These are phyloP conservation scores for Palythoa heliodiscus DNA, from an alignment of 92 coral and sea anemone genomes.

Conservation along the genomic window DNA sequence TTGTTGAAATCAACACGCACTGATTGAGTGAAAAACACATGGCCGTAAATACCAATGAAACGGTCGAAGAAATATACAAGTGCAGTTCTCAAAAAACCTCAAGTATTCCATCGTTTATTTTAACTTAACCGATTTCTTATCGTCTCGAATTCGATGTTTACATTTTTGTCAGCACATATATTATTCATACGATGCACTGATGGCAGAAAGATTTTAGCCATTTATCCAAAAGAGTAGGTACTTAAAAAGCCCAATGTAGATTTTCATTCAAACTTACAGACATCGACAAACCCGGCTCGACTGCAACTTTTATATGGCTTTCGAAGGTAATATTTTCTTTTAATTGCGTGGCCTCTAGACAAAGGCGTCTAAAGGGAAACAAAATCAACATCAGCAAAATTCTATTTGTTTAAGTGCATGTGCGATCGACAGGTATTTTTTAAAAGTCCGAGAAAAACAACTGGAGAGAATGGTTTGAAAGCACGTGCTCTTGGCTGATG, in stretches of 20 bases:
- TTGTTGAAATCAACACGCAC: constrained; percentile 5
- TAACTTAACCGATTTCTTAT: not conserved
- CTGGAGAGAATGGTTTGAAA: not conserved
- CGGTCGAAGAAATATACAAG: constrained; percentile 7
- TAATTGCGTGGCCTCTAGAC: not conserved
- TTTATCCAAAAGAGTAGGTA: constrained; percentile 24
- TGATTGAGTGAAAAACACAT: not conserved
- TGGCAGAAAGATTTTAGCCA: constrained; percentile 24
- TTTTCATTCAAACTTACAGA: not conserved
- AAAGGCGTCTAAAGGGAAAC: constrained; percentile 1
- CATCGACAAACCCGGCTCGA: not conserved
- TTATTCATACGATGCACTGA: constrained; percentile 37
- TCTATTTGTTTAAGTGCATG: constrained; percentile 31
- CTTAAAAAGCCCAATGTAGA: not conserved
- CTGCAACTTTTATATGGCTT: not conserved
- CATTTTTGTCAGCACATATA: constrained; percentile 38
- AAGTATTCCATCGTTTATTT: constrained; percentile 5
- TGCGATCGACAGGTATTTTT: constrained; percentile 28
- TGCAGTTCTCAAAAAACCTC: not conserved
- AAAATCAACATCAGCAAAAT: constrained; percentile 21
- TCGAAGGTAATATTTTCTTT: not conserved
- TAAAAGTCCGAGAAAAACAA: constrained; percentile 26
- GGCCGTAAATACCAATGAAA: not conserved
- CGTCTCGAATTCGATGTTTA: constrained; percentile 30
- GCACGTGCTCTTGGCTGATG: not conserved